Evolutionary conservation across 2,113 vertebrate genomes (phyloP), one percentile per base, ranked within the genome.

Genomic region (Regulus satrapa): DNA sequence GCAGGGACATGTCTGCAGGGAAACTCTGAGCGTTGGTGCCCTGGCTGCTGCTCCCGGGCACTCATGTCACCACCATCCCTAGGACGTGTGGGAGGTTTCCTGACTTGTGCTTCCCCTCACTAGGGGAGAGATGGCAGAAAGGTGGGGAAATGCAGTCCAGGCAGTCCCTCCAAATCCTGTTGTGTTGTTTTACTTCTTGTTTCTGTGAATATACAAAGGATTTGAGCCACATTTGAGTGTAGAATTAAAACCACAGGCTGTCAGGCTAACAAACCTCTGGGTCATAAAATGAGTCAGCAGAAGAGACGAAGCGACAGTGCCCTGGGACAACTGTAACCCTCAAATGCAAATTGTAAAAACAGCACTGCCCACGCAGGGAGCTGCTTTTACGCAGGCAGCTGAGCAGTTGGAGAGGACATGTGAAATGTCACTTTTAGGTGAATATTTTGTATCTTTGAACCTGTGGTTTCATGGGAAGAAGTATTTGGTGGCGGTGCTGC

Each of bases 21-120:
- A 31, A 55, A 3, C 67, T 71, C 36, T 0, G 0, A 8, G 34
- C 0, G 0, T 5, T 36, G 32, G 12, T 73, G 82, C 61, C 63
- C 38, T 15, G 25, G 52, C 25, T 19, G 66, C 80, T 68, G 38
- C 38, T 28, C n/a, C 1, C 1, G 59, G 46, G 19, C 2, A 1
- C 49, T 54, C 0, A 0, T 66, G 68, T 54, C 67, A 32, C 43
- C 2, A 0, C 26, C 13, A 5, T 10, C 25, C 49, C 18, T 18
- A 3, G 3, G 2, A 3, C 3, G 12, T 0, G 2, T 28, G 36
- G 67, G 54, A 45, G 9, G 8, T 12, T 41, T 3, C 46, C 67
- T 61, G 41, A 2, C 43, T 26, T 31, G 10, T n/a, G 58, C 10
- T 52, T 12, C 28, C 20, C 15, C 24, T 55, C 1, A 0, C 23